These are phyloP conservation scores for Macrotus californicus DNA, from an alignment of 2,113 vertebrate species.

Conservation along the genomic window DNA sequence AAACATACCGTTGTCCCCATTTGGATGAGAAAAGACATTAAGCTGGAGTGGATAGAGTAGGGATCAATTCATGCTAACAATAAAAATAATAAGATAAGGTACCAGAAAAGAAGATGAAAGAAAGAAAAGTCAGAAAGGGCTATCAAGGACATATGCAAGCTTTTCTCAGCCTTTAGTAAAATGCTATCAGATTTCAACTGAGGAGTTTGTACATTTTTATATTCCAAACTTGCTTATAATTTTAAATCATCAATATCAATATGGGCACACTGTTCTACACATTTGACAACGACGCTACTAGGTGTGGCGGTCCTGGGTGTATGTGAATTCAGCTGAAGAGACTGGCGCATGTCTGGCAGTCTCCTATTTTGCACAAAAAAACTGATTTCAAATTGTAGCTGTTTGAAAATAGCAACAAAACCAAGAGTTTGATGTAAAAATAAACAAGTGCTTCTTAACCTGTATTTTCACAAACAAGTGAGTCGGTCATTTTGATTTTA, in stretches of 20 bases:
- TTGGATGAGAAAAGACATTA: background rate
- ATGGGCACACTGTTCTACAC: background rate
- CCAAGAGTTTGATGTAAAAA: conserved; percentile 8
- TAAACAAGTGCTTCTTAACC: background rate
- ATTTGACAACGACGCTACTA: background rate
- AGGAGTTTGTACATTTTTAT: background rate
- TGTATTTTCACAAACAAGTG: conserved; percentile 6
- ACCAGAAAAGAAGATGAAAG: background rate
- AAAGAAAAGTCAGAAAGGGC: background rate
- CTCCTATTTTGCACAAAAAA: background rate
- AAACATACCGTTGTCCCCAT: background rate
- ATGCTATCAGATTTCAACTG: background rate
- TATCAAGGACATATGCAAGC: background rate
- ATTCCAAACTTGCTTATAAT: background rate
- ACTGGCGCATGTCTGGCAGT: background rate
- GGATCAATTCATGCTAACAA: background rate
- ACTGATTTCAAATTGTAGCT: background rate
- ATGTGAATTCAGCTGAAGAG: background rate
- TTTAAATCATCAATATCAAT: background rate
- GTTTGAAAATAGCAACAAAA: conserved; percentile 9
- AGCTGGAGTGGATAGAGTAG: background rate
- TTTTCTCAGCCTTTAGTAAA: background rate
- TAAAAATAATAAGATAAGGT: background rate
- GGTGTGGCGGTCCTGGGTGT: background rate
- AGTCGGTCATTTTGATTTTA: conserved; percentile 50